These are phyloP conservation scores for Cuniculus paca DNA, from an alignment of 2,797 vertebrate genomes.

Conservation along the genomic window DNA sequence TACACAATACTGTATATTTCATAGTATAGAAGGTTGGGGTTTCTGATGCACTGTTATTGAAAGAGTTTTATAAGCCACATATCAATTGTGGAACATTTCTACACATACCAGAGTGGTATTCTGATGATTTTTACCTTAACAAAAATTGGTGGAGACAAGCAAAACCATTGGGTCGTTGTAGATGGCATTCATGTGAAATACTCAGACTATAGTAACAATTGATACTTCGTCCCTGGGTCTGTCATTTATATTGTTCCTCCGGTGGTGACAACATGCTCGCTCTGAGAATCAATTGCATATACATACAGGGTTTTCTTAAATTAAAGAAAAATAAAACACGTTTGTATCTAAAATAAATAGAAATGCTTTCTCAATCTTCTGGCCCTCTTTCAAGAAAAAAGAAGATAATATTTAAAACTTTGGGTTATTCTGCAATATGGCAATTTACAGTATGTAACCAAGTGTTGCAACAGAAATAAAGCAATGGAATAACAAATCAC, in stretches of 20 bases:
- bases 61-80: slow-evolving; percentile 74
- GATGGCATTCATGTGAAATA: slow-evolving; percentile 30
- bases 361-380: slow-evolving; percentile 60
- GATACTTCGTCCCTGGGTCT: slow-evolving; percentile 76
- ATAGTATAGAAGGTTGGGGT: slow-evolving; percentile 71
- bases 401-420: slow-evolving; percentile 89
- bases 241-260: slow-evolving; percentile 1
- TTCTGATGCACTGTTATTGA: slow-evolving; percentile 74
- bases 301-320: neutral
- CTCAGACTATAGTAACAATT: slow-evolving; percentile 57
- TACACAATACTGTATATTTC: slow-evolving; percentile 77
- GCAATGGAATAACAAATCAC: slow-evolving; percentile 96
- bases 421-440: slow-evolving; percentile 90
- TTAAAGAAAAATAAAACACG: neutral
- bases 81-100: slow-evolving; percentile 52
- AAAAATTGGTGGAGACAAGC: neutral
- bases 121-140: slow-evolving; percentile 72
- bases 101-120: slow-evolving; percentile 5
- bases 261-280: slow-evolving; percentile 40
- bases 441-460: slow-evolving; percentile 94
- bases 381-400: slow-evolving; percentile 61
- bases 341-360: slow-evolving; percentile 83
- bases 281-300: slow-evolving; percentile 75
- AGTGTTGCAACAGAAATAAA: slow-evolving; percentile 92
- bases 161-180: neutral